Evolutionary conservation across 2,113 vertebrate genomes (phyloP).

Genomic region (Propithecus coquereli): DNA sequence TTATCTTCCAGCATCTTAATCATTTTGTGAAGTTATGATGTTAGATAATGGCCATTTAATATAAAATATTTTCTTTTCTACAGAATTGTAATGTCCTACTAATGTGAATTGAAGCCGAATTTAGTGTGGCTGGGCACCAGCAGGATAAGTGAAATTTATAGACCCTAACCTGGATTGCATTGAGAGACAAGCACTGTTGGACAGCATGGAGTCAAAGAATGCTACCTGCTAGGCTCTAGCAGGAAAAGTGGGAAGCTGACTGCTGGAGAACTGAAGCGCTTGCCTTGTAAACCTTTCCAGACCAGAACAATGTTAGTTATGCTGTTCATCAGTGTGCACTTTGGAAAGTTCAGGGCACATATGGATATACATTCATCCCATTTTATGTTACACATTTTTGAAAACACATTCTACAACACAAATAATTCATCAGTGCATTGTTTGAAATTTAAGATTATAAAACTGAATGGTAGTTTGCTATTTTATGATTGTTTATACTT

Average conservation of each 20-base stretch:
- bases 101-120: constrained; percentile 80
- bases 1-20: constrained; percentile 78
- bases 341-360: constrained; percentile 76
- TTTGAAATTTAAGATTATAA: constrained; percentile 79
- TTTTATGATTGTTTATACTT: constrained; percentile 74
- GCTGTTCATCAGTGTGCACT: constrained; percentile 75
- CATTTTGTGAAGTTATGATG: constrained; percentile 70
- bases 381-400: constrained; percentile 76
- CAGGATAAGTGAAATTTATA: constrained; percentile 71
- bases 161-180: constrained; percentile 41
- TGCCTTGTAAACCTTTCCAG: constrained; percentile 73
- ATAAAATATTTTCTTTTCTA: constrained; percentile 76
- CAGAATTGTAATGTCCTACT: constrained; percentile 73
- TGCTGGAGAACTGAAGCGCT: constrained; percentile 60
- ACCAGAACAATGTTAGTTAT: constrained; percentile 67
- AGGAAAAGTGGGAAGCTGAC: constrained; percentile 59
- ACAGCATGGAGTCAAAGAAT: constrained; percentile 62
- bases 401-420: constrained; percentile 76
- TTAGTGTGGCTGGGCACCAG: constrained; percentile 61
- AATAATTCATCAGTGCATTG: constrained; percentile 79
- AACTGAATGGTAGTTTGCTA: constrained; percentile 69
- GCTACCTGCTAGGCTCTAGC: constrained; percentile 48
- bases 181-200: background rate
- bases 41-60: constrained; percentile 69
- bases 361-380: constrained; percentile 73